Percentiles rank a stretch among this genome's conserved stretches.
These are phyloP conservation scores for Hydrozoanthus tunicans DNA, from an alignment of 64 coral and sea anemone species.

Conservation along the genomic window DNA sequence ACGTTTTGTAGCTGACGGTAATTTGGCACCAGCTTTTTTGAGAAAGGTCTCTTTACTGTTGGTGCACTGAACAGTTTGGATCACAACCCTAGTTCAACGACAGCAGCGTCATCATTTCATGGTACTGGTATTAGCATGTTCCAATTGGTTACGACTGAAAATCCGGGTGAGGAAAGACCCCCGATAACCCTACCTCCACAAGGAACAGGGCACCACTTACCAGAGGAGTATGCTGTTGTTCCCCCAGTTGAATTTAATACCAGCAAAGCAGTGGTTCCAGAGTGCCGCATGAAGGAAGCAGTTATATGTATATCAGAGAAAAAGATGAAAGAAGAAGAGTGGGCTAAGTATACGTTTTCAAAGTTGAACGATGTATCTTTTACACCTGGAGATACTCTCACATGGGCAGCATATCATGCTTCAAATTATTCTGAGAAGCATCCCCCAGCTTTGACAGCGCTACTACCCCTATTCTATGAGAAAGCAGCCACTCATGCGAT, in stretches of 20 bases:
- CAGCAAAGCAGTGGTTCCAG: not conserved
- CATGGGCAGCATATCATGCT: not conserved
- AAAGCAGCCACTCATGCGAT: not conserved
- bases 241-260: not conserved
- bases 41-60: slow-evolving; percentile 55
- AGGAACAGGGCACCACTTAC: not conserved
- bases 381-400: not conserved
- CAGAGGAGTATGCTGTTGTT: not conserved
- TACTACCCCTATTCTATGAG: not conserved
- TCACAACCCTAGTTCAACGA: slow-evolving; percentile 67
- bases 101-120: slow-evolving; percentile 59
- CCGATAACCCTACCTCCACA: not conserved
- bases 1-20: not conserved
- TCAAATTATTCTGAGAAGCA: not conserved
- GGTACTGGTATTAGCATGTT: slow-evolving; percentile 81
- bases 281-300: not conserved
- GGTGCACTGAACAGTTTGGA: slow-evolving; percentile 67
- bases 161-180: slow-evolving; percentile 1
- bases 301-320: not conserved
- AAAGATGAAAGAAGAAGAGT: not conserved
- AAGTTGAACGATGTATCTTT: not conserved
- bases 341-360: not conserved
- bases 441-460: not conserved
- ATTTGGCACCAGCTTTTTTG: slow-evolving; percentile 45
- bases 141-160: not conserved